These are phyloP conservation scores for Myotis yumanensis DNA, from an alignment of 2,113 vertebrate species.

Conservation along the genomic window DNA sequence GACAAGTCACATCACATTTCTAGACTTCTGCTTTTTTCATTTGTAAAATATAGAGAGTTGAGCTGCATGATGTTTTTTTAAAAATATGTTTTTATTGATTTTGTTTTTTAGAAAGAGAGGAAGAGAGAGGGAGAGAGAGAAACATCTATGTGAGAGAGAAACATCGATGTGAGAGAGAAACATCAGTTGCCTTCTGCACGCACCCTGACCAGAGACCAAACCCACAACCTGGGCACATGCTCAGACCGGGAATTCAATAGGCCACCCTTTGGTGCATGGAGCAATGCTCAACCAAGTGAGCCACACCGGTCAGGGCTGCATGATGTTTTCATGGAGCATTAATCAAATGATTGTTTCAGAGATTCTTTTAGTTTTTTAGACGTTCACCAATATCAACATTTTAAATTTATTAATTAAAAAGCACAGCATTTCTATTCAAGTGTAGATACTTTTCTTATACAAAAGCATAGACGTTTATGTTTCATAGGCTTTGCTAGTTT, in stretches of 20 bases:
- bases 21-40: not conserved
- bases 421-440: not conserved
- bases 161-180: not conserved
- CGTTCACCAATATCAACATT: not conserved
- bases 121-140: not conserved
- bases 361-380: not conserved
- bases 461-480: not conserved
- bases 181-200: not conserved
- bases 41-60: not conserved
- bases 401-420: conserved; percentile 22
- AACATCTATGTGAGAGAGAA: not conserved
- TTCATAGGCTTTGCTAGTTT: not conserved
- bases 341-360: not conserved
- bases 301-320: not conserved
- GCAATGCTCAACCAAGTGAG: not conserved
- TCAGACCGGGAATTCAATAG: not conserved
- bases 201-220: not conserved
- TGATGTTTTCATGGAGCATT: not conserved
- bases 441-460: not conserved
- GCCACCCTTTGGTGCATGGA: not conserved
- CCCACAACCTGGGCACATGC: not conserved
- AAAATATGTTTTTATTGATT: not conserved
- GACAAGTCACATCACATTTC: not conserved
- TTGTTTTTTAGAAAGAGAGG: not conserved
- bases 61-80: not conserved